These are phyloP conservation scores for Beroe forskalii DNA, from an alignment of 37 sponge, comb jelly and placozoan species.

Conservation along the genomic window DNA sequence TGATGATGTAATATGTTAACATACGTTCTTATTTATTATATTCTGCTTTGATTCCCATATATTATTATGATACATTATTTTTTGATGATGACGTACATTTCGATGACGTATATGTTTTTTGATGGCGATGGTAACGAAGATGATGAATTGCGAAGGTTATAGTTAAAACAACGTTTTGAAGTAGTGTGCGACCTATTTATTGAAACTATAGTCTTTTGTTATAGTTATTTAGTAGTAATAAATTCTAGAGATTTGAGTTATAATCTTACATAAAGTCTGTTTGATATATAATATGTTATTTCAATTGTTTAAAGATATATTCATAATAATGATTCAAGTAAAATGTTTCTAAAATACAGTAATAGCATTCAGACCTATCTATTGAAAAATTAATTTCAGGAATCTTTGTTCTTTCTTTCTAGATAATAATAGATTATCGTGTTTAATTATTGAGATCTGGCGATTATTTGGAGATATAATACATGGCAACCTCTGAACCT, in stretches of 20 bases:
- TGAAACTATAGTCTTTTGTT: neutral
- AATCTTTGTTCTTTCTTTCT: no score
- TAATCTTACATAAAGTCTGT: conserved; percentile 25
- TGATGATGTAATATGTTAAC: no score
- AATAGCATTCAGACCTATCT: neutral
- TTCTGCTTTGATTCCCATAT: conserved; percentile 44
- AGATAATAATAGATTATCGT: neutral
- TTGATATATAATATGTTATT: conserved; percentile 42
- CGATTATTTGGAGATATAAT: neutral
- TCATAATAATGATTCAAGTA: neutral
- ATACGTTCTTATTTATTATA: conserved; percentile 22
- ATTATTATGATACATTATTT: conserved; percentile 26
- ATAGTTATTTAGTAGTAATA: neutral
- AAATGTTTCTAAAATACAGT: neutral
- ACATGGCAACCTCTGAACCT: no score
- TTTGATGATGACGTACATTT: neutral
- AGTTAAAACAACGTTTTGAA: no score
- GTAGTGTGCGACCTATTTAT: conserved; percentile 53
- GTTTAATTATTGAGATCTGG: neutral
- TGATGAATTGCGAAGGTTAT: no score
- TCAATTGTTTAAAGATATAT: conserved; percentile 19
- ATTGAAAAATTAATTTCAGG: no score
- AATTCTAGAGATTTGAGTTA: neutral
- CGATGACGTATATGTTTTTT: neutral
- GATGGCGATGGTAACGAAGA: no score